phyloP scores from a whole-genome alignment of 2,797 vertebrate species.

The Thamnophis elegans region DNA sequence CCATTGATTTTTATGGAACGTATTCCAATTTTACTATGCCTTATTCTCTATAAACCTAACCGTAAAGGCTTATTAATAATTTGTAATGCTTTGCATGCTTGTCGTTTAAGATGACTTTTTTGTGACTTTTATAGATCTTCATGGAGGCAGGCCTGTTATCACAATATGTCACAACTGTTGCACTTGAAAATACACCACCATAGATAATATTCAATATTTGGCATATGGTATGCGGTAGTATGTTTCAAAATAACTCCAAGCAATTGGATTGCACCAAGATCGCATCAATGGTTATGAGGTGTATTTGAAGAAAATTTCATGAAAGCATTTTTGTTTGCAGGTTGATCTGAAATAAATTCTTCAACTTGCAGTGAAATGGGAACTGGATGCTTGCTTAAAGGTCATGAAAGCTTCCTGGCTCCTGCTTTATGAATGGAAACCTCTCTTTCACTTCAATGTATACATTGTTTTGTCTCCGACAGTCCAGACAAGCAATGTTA shows the following conservation, averaged over 20 bases:
- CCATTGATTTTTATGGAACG: background rate
- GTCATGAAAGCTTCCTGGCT: constrained; percentile 43
- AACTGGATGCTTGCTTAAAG: constrained; percentile 53
- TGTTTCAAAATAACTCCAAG: background rate
- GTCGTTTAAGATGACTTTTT: background rate
- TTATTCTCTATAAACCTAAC: background rate
- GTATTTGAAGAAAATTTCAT: background rate
- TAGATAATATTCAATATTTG: background rate
- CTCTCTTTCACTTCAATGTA: constrained; percentile 53
- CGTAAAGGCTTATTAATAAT: background rate
- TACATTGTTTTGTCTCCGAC: constrained; percentile 52
- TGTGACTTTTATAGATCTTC: background rate
- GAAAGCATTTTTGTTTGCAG: constrained; percentile 4
- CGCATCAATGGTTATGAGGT: background rate
- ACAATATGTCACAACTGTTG: background rate
- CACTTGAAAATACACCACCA: background rate
- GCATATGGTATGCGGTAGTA: background rate
- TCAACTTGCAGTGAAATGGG: constrained; percentile 25
- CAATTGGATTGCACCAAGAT: background rate
- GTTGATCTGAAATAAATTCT: constrained; percentile 25
- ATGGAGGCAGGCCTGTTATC: background rate
- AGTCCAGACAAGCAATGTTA: constrained; percentile 28
- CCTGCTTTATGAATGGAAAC: constrained; percentile 49
- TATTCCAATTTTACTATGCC: background rate
- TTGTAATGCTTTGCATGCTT: background rate